A percentile compares a stretch with the other conserved stretches of the same genome.
Evolutionary conservation across 1,140 invertebrate species (phyloP).

Genomic region (Heliothis subflexa): DNA sequence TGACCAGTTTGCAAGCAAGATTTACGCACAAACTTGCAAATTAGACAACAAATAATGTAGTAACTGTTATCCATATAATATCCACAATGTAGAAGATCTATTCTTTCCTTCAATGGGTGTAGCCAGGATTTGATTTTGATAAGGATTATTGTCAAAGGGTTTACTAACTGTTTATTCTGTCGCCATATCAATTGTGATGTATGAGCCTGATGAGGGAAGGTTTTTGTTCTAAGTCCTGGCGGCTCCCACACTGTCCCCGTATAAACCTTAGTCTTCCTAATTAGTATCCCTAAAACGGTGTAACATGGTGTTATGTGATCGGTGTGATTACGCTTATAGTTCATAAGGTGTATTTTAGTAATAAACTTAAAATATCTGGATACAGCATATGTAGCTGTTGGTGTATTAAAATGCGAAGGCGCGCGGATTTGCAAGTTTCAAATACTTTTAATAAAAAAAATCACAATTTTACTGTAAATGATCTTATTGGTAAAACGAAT

Average conservation of each 20-base stretch:
- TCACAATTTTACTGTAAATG: too few species aligned
- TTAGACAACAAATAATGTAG: neutral
- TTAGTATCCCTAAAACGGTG: constrained; percentile 57
- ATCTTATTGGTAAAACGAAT: too few species aligned
- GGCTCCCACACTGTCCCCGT: neutral
- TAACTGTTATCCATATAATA: neutral
- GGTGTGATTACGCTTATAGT: constrained; percentile 81
- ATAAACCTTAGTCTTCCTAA: constrained; percentile 48
- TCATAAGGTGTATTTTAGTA: constrained; percentile 61
- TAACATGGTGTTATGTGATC: constrained; percentile 72
- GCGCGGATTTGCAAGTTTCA: neutral
- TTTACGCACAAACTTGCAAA: neutral
- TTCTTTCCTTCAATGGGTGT: neutral
- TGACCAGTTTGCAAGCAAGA: neutral
- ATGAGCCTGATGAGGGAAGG: neutral
- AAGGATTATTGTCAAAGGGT: neutral
- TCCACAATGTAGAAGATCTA: constrained; percentile 2
- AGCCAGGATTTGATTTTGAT: neutral
- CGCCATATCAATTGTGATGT: too few species aligned
- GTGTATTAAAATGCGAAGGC: constrained; percentile 11
- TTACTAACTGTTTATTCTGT: too few species aligned
- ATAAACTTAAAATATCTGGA: constrained; percentile 37
- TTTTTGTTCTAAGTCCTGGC: neutral
- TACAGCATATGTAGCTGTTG: constrained; percentile 30
- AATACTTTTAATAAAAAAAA: too few species aligned